Evolutionary conservation across 2,797 vertebrate genomes (phyloP).

Genomic region (Serranus cabrilla): DNA sequence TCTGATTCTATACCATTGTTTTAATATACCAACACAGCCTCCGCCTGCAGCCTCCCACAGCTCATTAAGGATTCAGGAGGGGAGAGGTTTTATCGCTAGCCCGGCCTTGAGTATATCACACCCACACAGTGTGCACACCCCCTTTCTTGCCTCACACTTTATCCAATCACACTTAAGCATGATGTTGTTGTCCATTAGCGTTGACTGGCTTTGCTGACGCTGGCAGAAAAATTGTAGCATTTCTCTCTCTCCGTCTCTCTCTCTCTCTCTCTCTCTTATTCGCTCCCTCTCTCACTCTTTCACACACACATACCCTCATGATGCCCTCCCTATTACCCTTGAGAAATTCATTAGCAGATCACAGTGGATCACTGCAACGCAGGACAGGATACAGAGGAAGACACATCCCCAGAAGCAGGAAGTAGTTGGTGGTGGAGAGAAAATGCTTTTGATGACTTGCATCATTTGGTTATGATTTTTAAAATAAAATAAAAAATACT

Average conservation of each 20-base stretch:
- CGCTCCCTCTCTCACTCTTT: neutral
- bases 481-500: too few relatives aligned
- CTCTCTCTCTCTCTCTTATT: neutral
- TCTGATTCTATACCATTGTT: conserved; percentile 30
- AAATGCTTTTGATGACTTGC: neutral
- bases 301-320: neutral
- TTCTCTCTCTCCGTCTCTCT: neutral
- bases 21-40: conserved; percentile 42
- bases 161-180: conserved; percentile 80
- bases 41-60: conserved; percentile 37
- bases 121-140: conserved; percentile 4
- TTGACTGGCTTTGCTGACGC: conserved; percentile 75
- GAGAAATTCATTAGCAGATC: conserved; percentile 60
- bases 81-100: conserved; percentile 6
- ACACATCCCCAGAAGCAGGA: neutral
- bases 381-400: neutral
- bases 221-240: conserved; percentile 57
- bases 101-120: conserved; percentile 18
- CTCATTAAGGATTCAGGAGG: conserved; percentile 45
- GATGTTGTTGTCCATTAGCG: conserved; percentile 76
- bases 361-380: conserved; percentile 3
- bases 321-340: conserved; percentile 45
- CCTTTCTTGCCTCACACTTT: conserved; percentile 46
- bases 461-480: neutral
- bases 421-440: neutral